A percentile compares a stretch with the other conserved stretches of the same genome.
phyloP scores from a whole-genome alignment of 2,888 invertebrate species.

The Andricus curvator region DNA sequence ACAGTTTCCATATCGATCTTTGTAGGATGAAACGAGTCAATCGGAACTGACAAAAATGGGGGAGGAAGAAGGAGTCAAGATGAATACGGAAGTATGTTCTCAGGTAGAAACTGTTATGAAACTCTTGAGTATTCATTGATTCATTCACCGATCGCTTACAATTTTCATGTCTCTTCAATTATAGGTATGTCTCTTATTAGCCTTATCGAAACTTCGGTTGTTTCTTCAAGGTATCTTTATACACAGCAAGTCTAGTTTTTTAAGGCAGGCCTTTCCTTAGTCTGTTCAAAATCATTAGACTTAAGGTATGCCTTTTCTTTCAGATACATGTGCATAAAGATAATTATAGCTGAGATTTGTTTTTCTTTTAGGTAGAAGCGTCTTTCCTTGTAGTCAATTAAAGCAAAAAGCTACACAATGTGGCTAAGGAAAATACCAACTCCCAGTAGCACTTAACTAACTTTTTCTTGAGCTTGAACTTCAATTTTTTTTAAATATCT shows the following conservation, averaged over 20 bases:
- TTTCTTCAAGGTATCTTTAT: no score
- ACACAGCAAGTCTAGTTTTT: neutral
- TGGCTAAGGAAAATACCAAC: neutral
- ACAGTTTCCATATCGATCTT: constrained; percentile 43
- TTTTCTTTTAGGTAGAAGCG: neutral
- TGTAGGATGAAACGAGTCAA: constrained; percentile 6
- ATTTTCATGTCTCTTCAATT: no score
- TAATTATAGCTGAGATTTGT: neutral
- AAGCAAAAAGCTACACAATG: neutral
- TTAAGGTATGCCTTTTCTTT: neutral
- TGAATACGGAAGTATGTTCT: neutral
- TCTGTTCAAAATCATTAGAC: neutral
- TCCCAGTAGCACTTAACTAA: neutral
- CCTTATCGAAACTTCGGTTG: no score
- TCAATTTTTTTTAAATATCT: neutral
- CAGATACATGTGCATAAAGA: neutral
- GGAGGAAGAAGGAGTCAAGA: neutral
- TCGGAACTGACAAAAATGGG: neutral
- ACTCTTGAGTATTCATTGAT: no score
- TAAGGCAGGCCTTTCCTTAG: no score
- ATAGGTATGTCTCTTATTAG: no score
- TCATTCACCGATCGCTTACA: no score
- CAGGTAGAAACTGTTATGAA: no score
- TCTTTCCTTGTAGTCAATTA: neutral
- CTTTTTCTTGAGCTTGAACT: neutral